Conservation (phyloP, 2,888 invertebrate genomes). For the Noctua comes region DNA sequence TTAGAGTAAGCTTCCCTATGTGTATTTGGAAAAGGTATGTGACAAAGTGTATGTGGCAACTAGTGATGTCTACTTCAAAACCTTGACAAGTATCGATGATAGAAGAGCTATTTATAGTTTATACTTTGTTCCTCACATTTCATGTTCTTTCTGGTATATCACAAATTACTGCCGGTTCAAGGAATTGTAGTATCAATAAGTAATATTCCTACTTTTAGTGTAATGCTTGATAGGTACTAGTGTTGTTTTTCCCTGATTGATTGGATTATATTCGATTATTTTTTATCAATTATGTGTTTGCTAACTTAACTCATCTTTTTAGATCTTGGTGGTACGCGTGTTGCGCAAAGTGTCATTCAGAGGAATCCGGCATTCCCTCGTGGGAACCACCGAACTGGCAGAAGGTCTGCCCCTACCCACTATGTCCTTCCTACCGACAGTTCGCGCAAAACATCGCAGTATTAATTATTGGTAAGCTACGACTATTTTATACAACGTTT, state of each 20-base stretch:
- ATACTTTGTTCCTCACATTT: neutral
- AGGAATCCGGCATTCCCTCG: constrained; percentile 93
- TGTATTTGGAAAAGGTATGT: constrained; percentile 23
- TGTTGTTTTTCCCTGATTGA: neutral
- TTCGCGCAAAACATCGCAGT: constrained; percentile 94
- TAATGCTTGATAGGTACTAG: neutral
- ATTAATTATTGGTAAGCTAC: constrained; percentile 91
- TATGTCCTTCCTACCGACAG: constrained; percentile 96
- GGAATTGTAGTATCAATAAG: neutral
- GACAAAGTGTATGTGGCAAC: constrained; percentile 6
- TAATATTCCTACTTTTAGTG: neutral
- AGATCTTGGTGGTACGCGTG: constrained; percentile 96
- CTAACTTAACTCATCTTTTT: constrained; percentile 40
- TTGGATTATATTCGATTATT: neutral
- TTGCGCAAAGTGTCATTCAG: constrained; percentile 94
- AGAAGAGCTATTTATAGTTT: constrained; percentile 4
- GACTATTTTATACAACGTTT: constrained; percentile 11
- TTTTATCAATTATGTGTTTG: constrained; percentile 10
- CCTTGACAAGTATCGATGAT: constrained; percentile 14
- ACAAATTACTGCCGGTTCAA: neutral
- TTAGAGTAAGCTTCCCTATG: constrained; percentile 22
- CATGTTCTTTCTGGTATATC: neutral
- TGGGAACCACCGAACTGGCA: constrained; percentile 96
- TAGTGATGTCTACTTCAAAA: constrained; percentile 11
- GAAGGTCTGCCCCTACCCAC: constrained; percentile 95